phyloP scores from a whole-genome alignment of 2,113 vertebrate species.

The Apaloderma vittatum region DNA sequence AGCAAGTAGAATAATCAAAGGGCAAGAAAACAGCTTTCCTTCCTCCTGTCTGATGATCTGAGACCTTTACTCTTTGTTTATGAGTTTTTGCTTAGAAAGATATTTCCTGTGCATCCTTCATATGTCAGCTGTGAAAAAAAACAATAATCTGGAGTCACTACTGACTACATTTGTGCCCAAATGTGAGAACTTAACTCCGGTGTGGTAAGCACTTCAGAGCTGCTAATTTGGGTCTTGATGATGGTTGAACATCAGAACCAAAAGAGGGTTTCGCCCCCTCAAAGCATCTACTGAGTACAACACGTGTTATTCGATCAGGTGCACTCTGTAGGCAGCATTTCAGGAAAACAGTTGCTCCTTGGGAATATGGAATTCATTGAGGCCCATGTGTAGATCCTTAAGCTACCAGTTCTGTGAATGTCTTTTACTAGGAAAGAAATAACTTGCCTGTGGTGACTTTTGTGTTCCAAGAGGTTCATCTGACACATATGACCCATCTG shows the following conservation, averaged over 20 bases:
- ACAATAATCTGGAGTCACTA: not conserved
- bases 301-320: not conserved
- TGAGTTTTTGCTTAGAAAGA: not conserved
- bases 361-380: not conserved
- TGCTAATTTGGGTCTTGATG: not conserved
- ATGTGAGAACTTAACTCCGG: not conserved
- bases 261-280: accelerated
- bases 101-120: not conserved
- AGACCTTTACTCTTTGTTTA: not conserved
- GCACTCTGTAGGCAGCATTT: not conserved
- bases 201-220: not conserved
- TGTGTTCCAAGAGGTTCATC: not conserved
- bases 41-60: not conserved
- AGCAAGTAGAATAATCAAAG: not conserved
- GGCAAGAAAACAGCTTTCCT: not conserved
- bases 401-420: not conserved
- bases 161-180: not conserved
- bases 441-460: not conserved
- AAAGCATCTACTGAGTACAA: not conserved
- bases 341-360: not conserved
- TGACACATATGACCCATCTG: not conserved
- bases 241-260: not conserved
- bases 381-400: not conserved
- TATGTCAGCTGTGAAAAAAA: not conserved
- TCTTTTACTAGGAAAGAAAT: not conserved